phyloP scores from a whole-genome alignment of 2,888 invertebrate genomes.

The Pycnomerus fuliginosus region DNA sequence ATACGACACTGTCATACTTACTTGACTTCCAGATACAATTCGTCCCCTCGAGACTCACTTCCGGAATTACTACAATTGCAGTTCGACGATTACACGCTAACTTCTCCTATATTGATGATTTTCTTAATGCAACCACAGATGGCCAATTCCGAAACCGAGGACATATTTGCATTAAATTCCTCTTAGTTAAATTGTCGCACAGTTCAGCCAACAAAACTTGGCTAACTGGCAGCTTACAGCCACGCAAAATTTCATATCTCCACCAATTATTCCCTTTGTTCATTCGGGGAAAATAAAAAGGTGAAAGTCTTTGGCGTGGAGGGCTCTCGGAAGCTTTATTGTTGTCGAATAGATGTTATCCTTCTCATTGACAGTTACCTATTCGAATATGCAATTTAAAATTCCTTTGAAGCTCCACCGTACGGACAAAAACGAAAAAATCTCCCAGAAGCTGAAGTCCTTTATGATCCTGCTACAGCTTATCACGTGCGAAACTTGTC shows the following conservation, averaged over 20 bases:
- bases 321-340: slow-evolving; percentile 2
- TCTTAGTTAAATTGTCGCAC: too few relatives aligned
- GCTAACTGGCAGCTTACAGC: too few relatives aligned
- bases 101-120: slow-evolving; percentile 23
- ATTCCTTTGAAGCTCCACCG: slow-evolving; percentile 21
- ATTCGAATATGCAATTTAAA: slow-evolving; percentile 22
- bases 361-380: slow-evolving; percentile 15
- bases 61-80: slow-evolving; percentile 16
- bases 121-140: slow-evolving; percentile 30
- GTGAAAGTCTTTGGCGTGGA: background rate
- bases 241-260: too few relatives aligned
- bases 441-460: slow-evolving; percentile 15
- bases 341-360: slow-evolving; percentile 11
- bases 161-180: slow-evolving; percentile 31
- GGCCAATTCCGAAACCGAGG: slow-evolving; percentile 28
- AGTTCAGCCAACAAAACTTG: too few relatives aligned
- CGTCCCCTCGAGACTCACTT: slow-evolving; percentile 3
- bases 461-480: slow-evolving; percentile 15
- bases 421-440: slow-evolving; percentile 17
- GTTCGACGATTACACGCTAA: background rate
- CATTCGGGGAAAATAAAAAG: too few relatives aligned
- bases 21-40: slow-evolving; percentile 3
- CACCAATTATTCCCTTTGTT: too few relatives aligned
- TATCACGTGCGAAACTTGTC: slow-evolving; percentile 8
- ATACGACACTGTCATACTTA: too few relatives aligned